phyloP scores from a whole-genome alignment of 2,888 invertebrate species.

The Tetrapedia diversipes region DNA sequence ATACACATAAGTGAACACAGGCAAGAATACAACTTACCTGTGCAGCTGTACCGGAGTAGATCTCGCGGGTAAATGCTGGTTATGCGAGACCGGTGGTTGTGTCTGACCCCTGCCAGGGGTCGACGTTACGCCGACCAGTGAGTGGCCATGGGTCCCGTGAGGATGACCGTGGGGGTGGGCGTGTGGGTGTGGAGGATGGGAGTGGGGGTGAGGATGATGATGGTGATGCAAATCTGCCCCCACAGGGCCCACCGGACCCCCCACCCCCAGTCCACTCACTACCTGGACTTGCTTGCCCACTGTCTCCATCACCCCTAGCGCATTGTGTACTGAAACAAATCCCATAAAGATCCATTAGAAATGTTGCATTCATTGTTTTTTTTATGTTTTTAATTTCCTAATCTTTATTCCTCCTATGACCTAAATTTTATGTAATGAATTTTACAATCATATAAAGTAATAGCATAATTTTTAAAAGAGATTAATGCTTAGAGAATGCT shows the following conservation, averaged over 20 bases:
- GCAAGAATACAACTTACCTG: slow-evolving; percentile 72
- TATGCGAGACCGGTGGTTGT: slow-evolving; percentile 79
- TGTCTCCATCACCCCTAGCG: slow-evolving; percentile 82
- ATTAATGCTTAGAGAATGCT: too few relatives aligned
- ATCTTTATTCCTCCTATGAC: not conserved
- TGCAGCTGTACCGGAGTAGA: slow-evolving; percentile 80
- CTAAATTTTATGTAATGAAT: too few relatives aligned
- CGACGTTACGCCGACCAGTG: slow-evolving; percentile 78
- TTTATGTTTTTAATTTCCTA: not conserved
- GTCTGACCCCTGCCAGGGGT: slow-evolving; percentile 79
- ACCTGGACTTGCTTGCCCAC: slow-evolving; percentile 82
- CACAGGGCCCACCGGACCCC: slow-evolving; percentile 80
- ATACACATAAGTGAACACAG: not conserved
- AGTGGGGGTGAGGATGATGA: slow-evolving; percentile 80
- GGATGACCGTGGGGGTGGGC: slow-evolving; percentile 74
- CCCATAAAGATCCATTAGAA: slow-evolving; percentile 32
- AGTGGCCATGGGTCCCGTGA: slow-evolving; percentile 77
- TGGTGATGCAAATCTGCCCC: slow-evolving; percentile 81
- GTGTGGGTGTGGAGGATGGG: slow-evolving; percentile 73
- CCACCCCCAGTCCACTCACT: slow-evolving; percentile 81
- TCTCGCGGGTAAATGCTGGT: slow-evolving; percentile 80
- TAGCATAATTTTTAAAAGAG: too few relatives aligned
- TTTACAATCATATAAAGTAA: too few relatives aligned
- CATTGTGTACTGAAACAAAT: slow-evolving; percentile 80
- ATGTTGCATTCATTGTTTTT: not conserved